Evolutionary conservation across 2,113 vertebrate species (phyloP), one percentile per base, ranked within the genome.

Genomic region (Aramus guarauna): DNA sequence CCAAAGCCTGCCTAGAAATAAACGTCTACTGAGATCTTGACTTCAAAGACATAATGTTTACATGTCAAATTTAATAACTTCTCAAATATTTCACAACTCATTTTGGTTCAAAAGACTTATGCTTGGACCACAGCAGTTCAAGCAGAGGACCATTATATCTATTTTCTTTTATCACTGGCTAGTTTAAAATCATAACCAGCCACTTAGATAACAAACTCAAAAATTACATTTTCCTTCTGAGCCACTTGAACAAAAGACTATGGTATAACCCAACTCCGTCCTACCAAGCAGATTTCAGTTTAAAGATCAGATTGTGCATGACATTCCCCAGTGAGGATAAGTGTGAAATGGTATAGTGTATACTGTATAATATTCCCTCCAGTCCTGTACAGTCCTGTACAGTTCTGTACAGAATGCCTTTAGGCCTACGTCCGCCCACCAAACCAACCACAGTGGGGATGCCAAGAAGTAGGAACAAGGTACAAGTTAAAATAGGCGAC

Each of bases 241-340:
- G 26, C 6, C 11, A 27, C 10, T 74, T 37, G 12, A 78, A 37
- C 12, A 39, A 77, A 84, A 37, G 5, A 67, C 24, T 85, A 26
- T 2, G 6, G 11, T 36, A 15, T 30, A 85, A 78, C 4, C 14
- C 15, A 60, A 21, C 12, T 76, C 18, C 0, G 0, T 37, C 26
- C 14, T 58, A 32, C 16, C 39, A 69, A 89, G 24, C 27, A 85
- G 22, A 77, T 71, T 91, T 81, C 83, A 34, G 36, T 56, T 62
- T 69, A 62, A 73, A 77, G 12, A 41, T 12, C 1, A 8, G 30
- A 75, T 26, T 67, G 56, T 0, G 2, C 9, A 16, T 12, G 15
- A 39, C 12, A 52, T 41, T 89, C 34, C 26, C 9, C 34, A 36
- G 26, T 64, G 32, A 86, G 12, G 17, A 8, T 45, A 20, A 48